Evolutionary conservation across 2,113 vertebrate species (phyloP).

Genomic region (Anseranas semipalmata): DNA sequence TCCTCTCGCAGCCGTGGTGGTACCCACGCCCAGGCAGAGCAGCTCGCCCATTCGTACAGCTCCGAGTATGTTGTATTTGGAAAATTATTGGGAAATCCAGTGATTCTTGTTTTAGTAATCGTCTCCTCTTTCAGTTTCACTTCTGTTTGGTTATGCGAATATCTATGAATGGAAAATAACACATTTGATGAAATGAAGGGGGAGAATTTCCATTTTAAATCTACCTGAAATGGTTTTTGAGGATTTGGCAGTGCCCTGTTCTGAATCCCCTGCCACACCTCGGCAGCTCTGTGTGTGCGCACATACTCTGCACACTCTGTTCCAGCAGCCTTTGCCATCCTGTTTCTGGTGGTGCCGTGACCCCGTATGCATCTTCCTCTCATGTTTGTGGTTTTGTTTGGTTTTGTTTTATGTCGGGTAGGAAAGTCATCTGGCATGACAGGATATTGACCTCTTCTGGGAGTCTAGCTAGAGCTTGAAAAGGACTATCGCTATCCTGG

Average conservation of each 20-base stretch:
- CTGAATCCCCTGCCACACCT: rapidly evolving
- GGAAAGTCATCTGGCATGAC: background rate
- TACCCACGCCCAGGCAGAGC: background rate
- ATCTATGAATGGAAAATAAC: background rate
- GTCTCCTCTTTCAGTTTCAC: background rate
- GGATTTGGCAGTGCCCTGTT: background rate
- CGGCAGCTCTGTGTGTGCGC: rapidly evolving
- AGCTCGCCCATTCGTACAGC: background rate
- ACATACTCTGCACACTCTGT: rapidly evolving
- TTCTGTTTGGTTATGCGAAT: background rate
- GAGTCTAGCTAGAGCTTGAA: background rate
- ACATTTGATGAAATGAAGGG: background rate
- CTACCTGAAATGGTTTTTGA: background rate
- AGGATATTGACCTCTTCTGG: background rate
- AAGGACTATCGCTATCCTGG: background rate
- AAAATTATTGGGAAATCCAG: background rate
- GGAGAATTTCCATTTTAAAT: background rate
- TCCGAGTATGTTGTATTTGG: background rate
- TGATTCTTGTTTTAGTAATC: background rate
- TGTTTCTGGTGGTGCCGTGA: background rate
- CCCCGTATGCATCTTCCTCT: background rate
- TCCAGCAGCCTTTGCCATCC: background rate
- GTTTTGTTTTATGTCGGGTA: background rate
- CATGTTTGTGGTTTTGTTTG: background rate
- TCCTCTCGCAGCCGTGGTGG: background rate